Evolutionary conservation across 2,888 invertebrate genomes (phyloP).

Genomic region (Dicranocentrus wangi): DNA sequence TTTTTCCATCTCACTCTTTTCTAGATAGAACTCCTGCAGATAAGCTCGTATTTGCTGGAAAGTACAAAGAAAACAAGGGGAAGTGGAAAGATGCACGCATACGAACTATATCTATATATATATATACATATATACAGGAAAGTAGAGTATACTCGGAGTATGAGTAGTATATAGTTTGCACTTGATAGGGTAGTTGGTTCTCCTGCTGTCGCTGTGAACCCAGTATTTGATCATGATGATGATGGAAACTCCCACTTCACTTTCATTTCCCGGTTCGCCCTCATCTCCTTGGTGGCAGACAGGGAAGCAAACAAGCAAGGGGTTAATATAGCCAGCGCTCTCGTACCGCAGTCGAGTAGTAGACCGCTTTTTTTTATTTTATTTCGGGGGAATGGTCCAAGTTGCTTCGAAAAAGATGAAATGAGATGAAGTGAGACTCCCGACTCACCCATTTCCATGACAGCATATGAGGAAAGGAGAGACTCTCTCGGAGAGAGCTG

Average conservation of each 20-base stretch:
- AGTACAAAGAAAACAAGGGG: slow-evolving; percentile 40
- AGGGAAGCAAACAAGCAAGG: slow-evolving; percentile 10
- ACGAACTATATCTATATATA: background rate
- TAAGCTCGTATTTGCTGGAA: slow-evolving; percentile 25
- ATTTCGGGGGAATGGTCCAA: background rate
- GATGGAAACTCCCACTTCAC: slow-evolving; percentile 63
- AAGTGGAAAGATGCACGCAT: slow-evolving; percentile 35
- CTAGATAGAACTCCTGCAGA: slow-evolving; percentile 43
- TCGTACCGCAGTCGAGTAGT: background rate
- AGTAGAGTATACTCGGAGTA: background rate
- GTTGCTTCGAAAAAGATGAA: slow-evolving; percentile 28
- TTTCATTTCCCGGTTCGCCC: slow-evolving; percentile 51
- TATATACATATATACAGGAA: background rate
- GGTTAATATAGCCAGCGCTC: background rate
- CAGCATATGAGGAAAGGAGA: slow-evolving; percentile 20
- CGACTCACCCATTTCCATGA: slow-evolving; percentile 50
- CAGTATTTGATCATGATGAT: slow-evolving; percentile 52
- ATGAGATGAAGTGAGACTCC: slow-evolving; percentile 55
- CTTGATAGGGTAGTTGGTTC: too few species aligned
- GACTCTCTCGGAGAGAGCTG: background rate
- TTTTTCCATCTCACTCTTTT: slow-evolving; percentile 20
- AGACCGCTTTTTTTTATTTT: background rate
- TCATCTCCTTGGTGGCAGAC: slow-evolving; percentile 38
- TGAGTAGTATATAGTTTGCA: background rate
- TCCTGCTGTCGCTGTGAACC: slow-evolving; percentile 34